Base-by-base conservation (phyloP, 2,888 invertebrate genomes). In the Scaptomyza caliginosa region DNA sequence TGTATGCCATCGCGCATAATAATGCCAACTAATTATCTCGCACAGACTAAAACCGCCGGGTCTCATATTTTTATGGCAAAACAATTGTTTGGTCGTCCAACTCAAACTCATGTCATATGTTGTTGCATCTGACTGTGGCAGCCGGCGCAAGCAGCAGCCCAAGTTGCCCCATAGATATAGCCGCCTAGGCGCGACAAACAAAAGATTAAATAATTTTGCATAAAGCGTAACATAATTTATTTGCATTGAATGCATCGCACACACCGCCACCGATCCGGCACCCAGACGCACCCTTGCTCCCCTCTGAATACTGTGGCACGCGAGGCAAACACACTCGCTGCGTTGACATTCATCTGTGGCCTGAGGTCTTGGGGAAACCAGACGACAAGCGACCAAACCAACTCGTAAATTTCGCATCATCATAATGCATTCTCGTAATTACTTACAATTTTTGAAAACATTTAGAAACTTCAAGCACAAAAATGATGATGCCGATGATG, bases 401-500 rank as follows among this genome's bases (percentile, higher is more conserved):
- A 68, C 80, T 88, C 80, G 88, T 83, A 88, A 79, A 83, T 86
- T 88, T 83, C 71, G 86, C 82, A 88, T 84, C 86, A 86, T 88
- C 80, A 86, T 80, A 88, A 88, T 83, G 78, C 86, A 76, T 80
- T 85, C 77, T 77, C 71, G 88, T 80, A 89, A 90, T 90, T 90
- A 89, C 88, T 89, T 89, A 83, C 88, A 82, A 89, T 90, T 81
- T 90, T 89, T 88, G 85, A 90, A 89, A 83, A 87, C 90, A 90
- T 89, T 90, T 89, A 84, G 86, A 88, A 88, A 81, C 86, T 75
- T 68, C 55, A 45, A 40, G 39, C 74, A 72, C 48, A 69, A 72
- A 80, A 80, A 42, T 58, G 34, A 36, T 21, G 74, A 26, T 24
- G 42, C n/a, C 70, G 32, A 32, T 13, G 32, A 32, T 2, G 30